Conservation (phyloP, 1,140 invertebrate genomes). For the Scaptomyza graminum region DNA sequence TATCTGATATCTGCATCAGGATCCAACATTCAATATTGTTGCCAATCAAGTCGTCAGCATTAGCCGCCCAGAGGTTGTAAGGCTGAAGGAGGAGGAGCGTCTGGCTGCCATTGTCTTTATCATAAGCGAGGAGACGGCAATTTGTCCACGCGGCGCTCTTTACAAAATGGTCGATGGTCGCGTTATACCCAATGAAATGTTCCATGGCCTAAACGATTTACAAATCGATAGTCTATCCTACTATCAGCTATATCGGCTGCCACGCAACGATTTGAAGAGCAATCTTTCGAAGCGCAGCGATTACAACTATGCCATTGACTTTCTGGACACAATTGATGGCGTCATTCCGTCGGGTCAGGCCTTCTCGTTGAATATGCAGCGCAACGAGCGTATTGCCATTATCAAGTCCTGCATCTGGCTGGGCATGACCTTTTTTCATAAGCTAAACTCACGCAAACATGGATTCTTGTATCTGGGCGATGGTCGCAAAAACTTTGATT, state of each 20-base stretch:
- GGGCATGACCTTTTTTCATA: slow-evolving; percentile 90
- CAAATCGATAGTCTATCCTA: slow-evolving; percentile 87
- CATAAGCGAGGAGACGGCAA: slow-evolving; percentile 88
- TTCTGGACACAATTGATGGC: slow-evolving; percentile 88
- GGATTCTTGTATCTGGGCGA: slow-evolving; percentile 90
- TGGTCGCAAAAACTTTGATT: slow-evolving; percentile 89
- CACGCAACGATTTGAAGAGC: slow-evolving; percentile 88
- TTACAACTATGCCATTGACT: slow-evolving; percentile 91
- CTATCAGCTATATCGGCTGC: slow-evolving; percentile 88
- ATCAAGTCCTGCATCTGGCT: slow-evolving; percentile 90
- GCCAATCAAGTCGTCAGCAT: slow-evolving; percentile 84
- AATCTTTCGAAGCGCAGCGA: slow-evolving; percentile 89
- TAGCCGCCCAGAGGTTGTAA: slow-evolving; percentile 83
- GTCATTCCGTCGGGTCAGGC: slow-evolving; percentile 66
- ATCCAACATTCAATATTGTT: slow-evolving; percentile 81
- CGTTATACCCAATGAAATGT: slow-evolving; percentile 88
- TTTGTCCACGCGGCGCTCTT: slow-evolving; percentile 89
- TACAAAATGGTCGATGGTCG: slow-evolving; percentile 87
- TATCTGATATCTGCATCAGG: slow-evolving; percentile 29
- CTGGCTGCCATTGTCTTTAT: slow-evolving; percentile 87
- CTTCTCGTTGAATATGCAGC: slow-evolving; percentile 84
- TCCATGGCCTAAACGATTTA: slow-evolving; percentile 86
- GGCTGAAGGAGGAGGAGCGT: slow-evolving; percentile 91
- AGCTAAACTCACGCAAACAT: slow-evolving; percentile 87
- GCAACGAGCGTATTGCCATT: slow-evolving; percentile 85